A percentile compares a stretch with the other conserved stretches of the same genome.
phyloP scores from a whole-genome alignment of 1,140 invertebrate genomes.

The Dreissena rostriformis region DNA sequence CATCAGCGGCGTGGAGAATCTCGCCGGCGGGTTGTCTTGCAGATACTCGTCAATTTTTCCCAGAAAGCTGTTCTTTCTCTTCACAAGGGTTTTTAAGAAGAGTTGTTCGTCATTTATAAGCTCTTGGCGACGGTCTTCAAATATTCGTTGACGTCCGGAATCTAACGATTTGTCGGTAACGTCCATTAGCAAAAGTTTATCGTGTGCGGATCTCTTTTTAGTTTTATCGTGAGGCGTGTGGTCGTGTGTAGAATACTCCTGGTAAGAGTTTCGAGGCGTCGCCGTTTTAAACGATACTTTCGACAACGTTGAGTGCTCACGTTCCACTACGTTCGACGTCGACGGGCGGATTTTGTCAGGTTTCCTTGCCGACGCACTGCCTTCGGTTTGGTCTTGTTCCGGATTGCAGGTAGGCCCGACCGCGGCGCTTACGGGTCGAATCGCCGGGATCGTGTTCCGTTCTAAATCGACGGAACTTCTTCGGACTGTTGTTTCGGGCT shows the following conservation, averaged over 20 bases:
- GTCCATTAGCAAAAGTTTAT: constrained; percentile 42
- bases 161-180: constrained; percentile 35
- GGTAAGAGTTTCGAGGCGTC: constrained; percentile 1
- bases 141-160: constrained; percentile 37
- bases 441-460: not conserved
- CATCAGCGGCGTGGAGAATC: constrained; percentile 34
- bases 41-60: constrained; percentile 69
- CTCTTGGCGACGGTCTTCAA: constrained; percentile 69
- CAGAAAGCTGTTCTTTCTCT: constrained; percentile 70
- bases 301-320: constrained; percentile 8
- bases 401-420: not conserved
- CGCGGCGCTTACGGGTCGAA: constrained; percentile 61
- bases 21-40: constrained; percentile 55
- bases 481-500: constrained; percentile 24
- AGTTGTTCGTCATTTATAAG: constrained; percentile 69
- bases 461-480: constrained; percentile 57
- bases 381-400: too few relatives aligned
- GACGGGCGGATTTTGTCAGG: constrained; percentile 7
- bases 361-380: constrained; percentile 17
- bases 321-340: constrained; percentile 13
- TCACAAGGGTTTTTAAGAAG: constrained; percentile 56
- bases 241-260: constrained; percentile 55
- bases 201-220: constrained; percentile 39
- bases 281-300: constrained; percentile 36
- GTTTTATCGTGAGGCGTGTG: constrained; percentile 36